A percentile compares a stretch with the other conserved stretches of the same genome.
Evolutionary conservation across 2,797 vertebrate species (phyloP).

Genomic region (Amniataba percoides): DNA sequence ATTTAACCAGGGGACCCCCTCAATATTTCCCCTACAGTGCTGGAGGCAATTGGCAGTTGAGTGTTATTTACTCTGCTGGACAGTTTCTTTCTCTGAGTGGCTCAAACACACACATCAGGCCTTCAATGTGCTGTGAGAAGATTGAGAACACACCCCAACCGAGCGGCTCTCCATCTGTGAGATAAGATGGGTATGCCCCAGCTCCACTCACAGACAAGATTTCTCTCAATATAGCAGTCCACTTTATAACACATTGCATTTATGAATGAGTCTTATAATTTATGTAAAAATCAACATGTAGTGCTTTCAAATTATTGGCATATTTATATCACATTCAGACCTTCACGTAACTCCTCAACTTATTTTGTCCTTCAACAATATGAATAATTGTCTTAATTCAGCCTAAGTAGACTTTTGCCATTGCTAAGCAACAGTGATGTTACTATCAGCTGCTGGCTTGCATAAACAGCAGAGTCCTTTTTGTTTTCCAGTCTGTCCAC

Average conservation of each 20-base stretch:
- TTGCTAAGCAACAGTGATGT: slow-evolving; percentile 21
- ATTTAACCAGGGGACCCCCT: slow-evolving; percentile 45
- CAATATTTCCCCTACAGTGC: slow-evolving; percentile 37
- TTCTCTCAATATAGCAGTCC: slow-evolving; percentile 17
- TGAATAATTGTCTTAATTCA: slow-evolving; percentile 25
- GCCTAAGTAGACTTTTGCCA: slow-evolving; percentile 1
- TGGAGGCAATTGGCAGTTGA: slow-evolving; percentile 60
- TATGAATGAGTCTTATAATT: slow-evolving; percentile 2
- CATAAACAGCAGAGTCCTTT: not conserved
- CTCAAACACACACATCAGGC: slow-evolving; percentile 61
- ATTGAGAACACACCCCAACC: slow-evolving; percentile 87
- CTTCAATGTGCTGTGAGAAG: slow-evolving; percentile 82
- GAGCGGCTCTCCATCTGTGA: slow-evolving; percentile 59
- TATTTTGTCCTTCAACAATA: not conserved
- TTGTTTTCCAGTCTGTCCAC: not conserved
- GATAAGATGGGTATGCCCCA: slow-evolving; percentile 81
- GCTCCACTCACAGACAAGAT: slow-evolving; percentile 35
- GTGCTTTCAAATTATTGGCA: not conserved
- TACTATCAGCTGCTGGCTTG: not conserved
- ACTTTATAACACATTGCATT: not conserved
- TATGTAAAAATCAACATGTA: slow-evolving; percentile 5
- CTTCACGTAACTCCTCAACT: not conserved
- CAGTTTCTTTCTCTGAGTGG: slow-evolving; percentile 50
- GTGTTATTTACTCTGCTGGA: slow-evolving; percentile 69
- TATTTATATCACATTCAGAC: slow-evolving; percentile 12